These are phyloP conservation scores for Phalacrocorax carbo DNA, from an alignment of 2,113 vertebrate genomes.

Conservation along the genomic window DNA sequence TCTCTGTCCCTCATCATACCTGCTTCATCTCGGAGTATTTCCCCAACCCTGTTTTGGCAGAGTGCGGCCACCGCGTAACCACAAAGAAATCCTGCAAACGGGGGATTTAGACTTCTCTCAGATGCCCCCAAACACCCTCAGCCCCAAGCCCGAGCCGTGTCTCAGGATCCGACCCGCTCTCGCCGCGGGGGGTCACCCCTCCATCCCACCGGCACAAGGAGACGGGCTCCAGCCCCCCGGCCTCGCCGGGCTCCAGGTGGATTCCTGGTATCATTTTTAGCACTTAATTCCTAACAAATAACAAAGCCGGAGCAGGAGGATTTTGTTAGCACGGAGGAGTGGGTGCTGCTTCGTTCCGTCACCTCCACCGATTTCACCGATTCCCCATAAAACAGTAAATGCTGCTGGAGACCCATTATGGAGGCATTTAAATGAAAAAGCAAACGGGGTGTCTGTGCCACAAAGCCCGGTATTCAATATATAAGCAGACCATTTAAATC, in stretches of 20 bases:
- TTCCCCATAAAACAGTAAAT: slow-evolving; percentile 20
- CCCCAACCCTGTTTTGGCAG: background rate
- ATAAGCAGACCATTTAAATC: slow-evolving; percentile 9
- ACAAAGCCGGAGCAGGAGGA: background rate
- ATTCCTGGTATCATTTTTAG: background rate
- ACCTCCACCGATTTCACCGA: background rate
- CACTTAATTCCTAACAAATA: background rate
- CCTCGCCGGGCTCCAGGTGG: background rate
- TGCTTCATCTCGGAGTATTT: background rate
- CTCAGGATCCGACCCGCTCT: background rate
- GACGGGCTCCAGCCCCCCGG: rapidly evolving
- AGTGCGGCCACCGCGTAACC: rapidly evolving
- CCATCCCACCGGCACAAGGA: too few species aligned
- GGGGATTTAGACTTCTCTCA: background rate
- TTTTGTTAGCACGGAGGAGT: rapidly evolving
- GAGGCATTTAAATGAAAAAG: slow-evolving; percentile 31
- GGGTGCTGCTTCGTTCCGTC: background rate
- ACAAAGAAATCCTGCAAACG: background rate
- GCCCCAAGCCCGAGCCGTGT: rapidly evolving
- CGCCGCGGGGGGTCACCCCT: rapidly evolving
- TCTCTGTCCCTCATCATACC: background rate
- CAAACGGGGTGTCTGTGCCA: background rate
- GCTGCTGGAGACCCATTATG: slow-evolving; percentile 33
- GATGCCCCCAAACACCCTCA: background rate
- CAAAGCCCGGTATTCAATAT: slow-evolving; percentile 29